Evolutionary conservation across 2,888 invertebrate species (phyloP), one percentile per base, ranked within the genome.

Genomic region (Apodemia zela): DNA sequence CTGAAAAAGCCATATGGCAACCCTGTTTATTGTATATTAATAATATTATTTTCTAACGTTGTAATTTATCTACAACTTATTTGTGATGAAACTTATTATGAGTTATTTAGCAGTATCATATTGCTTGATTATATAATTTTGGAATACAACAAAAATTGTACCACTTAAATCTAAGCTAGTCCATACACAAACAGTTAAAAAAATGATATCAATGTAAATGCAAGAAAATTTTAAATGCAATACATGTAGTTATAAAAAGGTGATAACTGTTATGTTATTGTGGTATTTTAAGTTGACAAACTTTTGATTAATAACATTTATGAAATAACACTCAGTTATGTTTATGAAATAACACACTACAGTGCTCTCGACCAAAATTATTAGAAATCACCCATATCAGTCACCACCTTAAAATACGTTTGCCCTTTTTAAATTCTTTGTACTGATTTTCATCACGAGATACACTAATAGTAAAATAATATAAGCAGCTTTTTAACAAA

Each of bases 71-170:
- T 51, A 51, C 3, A 13, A 18, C 18, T 49, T 17, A 51, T 38
- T 38, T 51, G 51, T 51, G 51, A 51, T 51, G 51, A 21, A 51
- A 51, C 21, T 21, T 51, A 51, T 51, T 21, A 51, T 18, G 51
- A 51, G 7, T 51, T 21, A 51, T 33, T 51, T 51, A 21, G 3
- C 10, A 10, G 21, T 51, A 38, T 13, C 38, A 21, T 17, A 21
- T 51, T 51, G 51, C 21, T 51, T 11, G 18, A 17, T 51, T 8
- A 51, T 21, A 51, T 51, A 10, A 21, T 10, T 51, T 51, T 11
- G 21, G 21, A 51, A 21, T 51, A 17, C 8, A 51, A 18, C 11
- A 51, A 6, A 21, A 51, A 51, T 21, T n/a, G 51, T 21, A 51
- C 51, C 17, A 21, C 51, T 51, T 51, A 51, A 21, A 51, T 51